phyloP scores from a whole-genome alignment of 2,797 vertebrate genomes.

The Peromyscus eremicus region DNA sequence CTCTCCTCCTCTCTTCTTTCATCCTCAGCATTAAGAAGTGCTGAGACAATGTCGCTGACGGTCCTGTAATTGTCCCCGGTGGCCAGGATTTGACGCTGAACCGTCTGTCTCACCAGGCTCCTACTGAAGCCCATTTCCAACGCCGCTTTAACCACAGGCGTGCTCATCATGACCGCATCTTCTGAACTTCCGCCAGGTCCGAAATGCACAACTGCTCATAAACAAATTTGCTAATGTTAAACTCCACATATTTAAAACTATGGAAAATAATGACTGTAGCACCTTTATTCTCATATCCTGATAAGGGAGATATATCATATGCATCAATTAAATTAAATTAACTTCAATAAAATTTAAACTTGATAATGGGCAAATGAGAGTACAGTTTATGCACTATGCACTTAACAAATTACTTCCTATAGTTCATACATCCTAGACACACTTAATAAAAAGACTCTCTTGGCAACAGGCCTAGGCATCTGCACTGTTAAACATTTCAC shows the following conservation, averaged over 20 bases:
- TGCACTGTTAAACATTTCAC: neutral
- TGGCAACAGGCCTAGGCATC: neutral
- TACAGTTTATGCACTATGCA: neutral
- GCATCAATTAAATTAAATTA: neutral
- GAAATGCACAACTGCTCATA: conserved; percentile 92
- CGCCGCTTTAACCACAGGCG: conserved; percentile 94
- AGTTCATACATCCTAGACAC: neutral
- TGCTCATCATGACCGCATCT: conserved; percentile 97
- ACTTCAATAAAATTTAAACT: conserved; percentile 21
- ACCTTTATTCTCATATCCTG: neutral
- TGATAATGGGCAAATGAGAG: neutral
- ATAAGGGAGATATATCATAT: neutral
- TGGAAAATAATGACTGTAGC: conserved; percentile 8
- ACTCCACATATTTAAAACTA: conserved; percentile 46
- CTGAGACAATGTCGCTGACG: conserved; percentile 95
- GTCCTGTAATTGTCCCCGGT: conserved; percentile 97
- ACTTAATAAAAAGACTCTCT: neutral
- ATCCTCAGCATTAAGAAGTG: conserved; percentile 95
- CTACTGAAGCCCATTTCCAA: conserved; percentile 98
- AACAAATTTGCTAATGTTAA: conserved; percentile 59
- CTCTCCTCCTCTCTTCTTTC: conserved; percentile 96
- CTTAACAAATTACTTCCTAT: conserved; percentile 8
- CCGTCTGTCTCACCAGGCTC: conserved; percentile 94
- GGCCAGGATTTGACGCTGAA: conserved; percentile 96
- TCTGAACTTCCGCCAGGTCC: conserved; percentile 94